Percentiles rank a stretch among this genome's conserved stretches.
These are phyloP conservation scores for Oreochromis grahami DNA, from an alignment of 2,797 vertebrate species.

Conservation along the genomic window DNA sequence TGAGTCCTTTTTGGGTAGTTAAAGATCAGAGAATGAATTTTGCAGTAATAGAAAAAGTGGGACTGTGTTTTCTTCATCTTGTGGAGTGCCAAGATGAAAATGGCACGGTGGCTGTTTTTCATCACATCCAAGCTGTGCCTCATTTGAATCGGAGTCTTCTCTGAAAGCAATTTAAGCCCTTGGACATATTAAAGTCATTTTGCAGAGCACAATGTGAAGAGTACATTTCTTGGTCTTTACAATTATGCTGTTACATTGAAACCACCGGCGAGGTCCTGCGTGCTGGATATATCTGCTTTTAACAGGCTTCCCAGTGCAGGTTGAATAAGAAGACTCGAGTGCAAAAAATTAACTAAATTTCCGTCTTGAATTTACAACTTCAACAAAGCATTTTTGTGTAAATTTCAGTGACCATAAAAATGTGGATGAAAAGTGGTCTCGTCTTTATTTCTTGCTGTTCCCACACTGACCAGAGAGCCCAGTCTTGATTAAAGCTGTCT, in stretches of 20 bases:
- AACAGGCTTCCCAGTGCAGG: not conserved
- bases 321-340: not conserved
- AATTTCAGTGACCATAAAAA: not conserved
- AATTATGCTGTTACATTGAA: not conserved
- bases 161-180: constrained; percentile 6
- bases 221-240: constrained; percentile 8
- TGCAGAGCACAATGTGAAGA: constrained; percentile 1
- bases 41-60: not conserved
- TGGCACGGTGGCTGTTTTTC: not conserved
- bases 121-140: not conserved
- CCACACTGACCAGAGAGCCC: constrained; percentile 20
- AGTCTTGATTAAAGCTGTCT: constrained; percentile 21
- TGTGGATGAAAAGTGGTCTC: not conserved
- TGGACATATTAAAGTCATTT: not conserved
- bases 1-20: not conserved
- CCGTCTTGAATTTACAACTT: not conserved
- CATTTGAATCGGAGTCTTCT: not conserved
- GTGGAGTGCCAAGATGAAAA: not conserved
- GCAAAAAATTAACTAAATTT: not conserved
- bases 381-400: not conserved
- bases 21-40: not conserved
- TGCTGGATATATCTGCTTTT: not conserved
- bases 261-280: not conserved
- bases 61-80: not conserved
- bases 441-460: not conserved